Percentiles rank a stretch among this genome's conserved stretches.
These are phyloP conservation scores for Eilema sororculum DNA, from an alignment of 2,888 invertebrate species.

Conservation along the genomic window DNA sequence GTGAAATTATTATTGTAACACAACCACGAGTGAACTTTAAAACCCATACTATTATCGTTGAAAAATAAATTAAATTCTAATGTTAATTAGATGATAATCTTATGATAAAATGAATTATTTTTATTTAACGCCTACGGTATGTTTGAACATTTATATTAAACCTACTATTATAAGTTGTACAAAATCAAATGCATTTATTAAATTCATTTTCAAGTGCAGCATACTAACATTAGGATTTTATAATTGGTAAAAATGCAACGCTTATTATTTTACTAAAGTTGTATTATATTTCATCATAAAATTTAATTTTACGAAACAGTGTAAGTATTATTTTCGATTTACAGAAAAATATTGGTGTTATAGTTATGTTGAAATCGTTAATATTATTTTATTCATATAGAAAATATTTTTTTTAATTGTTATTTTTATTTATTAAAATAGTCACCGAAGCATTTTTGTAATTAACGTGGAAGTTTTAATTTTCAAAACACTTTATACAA, in stretches of 20 bases:
- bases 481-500: constrained; percentile 35
- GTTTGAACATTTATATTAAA: constrained; percentile 48
- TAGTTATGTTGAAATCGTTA: constrained; percentile 32
- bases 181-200: constrained; percentile 40
- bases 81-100: constrained; percentile 45
- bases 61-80: constrained; percentile 45
- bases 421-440: constrained; percentile 47
- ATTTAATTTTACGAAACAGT: constrained; percentile 37
- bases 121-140: constrained; percentile 42
- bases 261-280: constrained; percentile 35
- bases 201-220: constrained; percentile 35
- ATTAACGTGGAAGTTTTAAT: constrained; percentile 30
- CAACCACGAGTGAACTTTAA: constrained; percentile 82
- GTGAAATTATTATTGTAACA: constrained; percentile 61
- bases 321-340: constrained; percentile 28
- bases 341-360: constrained; percentile 53
- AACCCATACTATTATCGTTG: constrained; percentile 35
- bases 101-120: constrained; percentile 45
- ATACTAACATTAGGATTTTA: constrained; percentile 34
- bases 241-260: constrained; percentile 45
- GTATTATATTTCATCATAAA: constrained; percentile 24
- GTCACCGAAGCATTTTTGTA: constrained; percentile 45
- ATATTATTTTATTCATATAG: constrained; percentile 36
- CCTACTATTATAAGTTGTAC: constrained; percentile 40
- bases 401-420: constrained; percentile 40